Evolutionary conservation across 2,113 vertebrate genomes (phyloP), one percentile per base, ranked within the genome.

Genomic region (Equus quagga): DNA sequence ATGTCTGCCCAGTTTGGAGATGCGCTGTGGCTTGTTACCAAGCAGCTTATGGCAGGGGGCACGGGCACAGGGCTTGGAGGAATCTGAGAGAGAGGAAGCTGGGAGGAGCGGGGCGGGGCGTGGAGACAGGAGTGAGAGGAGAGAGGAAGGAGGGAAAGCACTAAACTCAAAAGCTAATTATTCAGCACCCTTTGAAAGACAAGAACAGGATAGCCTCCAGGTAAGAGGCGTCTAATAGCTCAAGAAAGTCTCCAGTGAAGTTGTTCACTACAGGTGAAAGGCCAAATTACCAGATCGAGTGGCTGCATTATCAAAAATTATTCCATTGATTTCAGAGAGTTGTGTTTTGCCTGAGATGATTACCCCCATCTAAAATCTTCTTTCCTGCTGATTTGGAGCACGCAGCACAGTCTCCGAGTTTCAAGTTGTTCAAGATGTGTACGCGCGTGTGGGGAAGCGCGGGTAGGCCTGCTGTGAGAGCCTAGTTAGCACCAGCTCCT

Each of bases 241-340:
- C 80, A 81, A 96, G 54, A 98, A 98, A 98, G 97, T 91, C 96
- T 95, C 97, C 95, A 97, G 94, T 76, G 95, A 97, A 98, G 98
- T 95, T 54, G 54, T 88, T 98, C 97, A 84, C 98, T 93, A 96
- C 95, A 98, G 83, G 95, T 98, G 97, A 98, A 98, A 96, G 96
- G 92, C 96, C 98, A 98, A 98, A 98, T 98, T 98, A 97, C 76
- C 56, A 80, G 95, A 98, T 98, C 96, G 98, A 98, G 95, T 98
- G 97, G 97, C 88, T 97, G 54, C 97, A 98, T 98, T 91, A 97
- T 98, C 96, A 98, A 96, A 98, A 98, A 98, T 98, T 97, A 98
- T 97, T 98, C 98, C 98, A 98, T 98, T 98, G 98, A 98, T 98
- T 98, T 98, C 98, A 96, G 94, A 13, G 92, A 87, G 89, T 87